Conservation (phyloP, 2,113 vertebrate genomes). For the Sylvilagus bachmani region DNA sequence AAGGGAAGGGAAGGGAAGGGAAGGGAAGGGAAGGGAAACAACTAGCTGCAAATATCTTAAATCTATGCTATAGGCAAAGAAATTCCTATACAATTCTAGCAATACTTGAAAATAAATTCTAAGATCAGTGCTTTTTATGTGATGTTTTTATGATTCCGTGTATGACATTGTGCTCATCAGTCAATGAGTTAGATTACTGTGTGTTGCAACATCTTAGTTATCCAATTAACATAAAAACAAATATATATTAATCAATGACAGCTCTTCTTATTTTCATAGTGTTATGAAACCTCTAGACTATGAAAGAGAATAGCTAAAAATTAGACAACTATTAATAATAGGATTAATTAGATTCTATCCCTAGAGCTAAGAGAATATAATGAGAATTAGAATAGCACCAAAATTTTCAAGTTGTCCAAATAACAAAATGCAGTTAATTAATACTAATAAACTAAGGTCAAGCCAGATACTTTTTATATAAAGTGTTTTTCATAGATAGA, state of each 20-base stretch:
- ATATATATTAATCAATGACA: slow-evolving; percentile 55
- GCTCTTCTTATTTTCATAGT: slow-evolving; percentile 64
- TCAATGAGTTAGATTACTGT: neutral
- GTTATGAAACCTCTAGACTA: slow-evolving; percentile 42
- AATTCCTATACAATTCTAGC: slow-evolving; percentile 67
- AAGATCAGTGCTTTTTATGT: slow-evolving; percentile 32
- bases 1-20: neutral
- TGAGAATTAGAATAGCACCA: slow-evolving; percentile 39
- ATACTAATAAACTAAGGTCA: slow-evolving; percentile 57
- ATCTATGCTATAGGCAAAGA: neutral
- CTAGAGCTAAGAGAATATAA: slow-evolving; percentile 41
- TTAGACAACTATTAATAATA: slow-evolving; percentile 69
- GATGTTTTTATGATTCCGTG: slow-evolving; percentile 29
- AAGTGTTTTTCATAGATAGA: neutral
- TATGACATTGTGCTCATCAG: slow-evolving; percentile 16
- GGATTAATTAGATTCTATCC: slow-evolving; percentile 60
- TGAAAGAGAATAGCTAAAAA: slow-evolving; percentile 57
- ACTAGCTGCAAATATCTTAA: neutral
- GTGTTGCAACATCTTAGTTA: slow-evolving; percentile 34
- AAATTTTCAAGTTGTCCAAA: slow-evolving; percentile 58
- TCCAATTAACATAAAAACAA: slow-evolving; percentile 67
- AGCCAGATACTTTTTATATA: slow-evolving; percentile 46
- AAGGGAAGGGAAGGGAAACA: slow-evolving; percentile 2
- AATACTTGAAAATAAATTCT: slow-evolving; percentile 53
- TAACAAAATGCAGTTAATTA: slow-evolving; percentile 66